Evolutionary conservation across 2,113 vertebrate species (phyloP).

Genomic region (Smithornis capensis): DNA sequence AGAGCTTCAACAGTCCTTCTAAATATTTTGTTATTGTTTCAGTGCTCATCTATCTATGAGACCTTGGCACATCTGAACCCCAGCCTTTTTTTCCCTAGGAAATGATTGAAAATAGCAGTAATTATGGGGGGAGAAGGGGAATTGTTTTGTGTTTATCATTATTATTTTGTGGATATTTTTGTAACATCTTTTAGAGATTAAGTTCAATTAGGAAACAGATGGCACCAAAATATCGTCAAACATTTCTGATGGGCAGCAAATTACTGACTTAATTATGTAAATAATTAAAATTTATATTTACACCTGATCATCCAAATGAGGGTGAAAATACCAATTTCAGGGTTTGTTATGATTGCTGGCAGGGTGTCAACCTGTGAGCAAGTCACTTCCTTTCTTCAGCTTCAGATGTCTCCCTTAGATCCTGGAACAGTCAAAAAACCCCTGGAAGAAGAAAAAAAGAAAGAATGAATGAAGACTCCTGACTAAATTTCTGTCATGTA

Average conservation of each 20-base stretch:
- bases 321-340: slow-evolving; percentile 73
- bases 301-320: slow-evolving; percentile 74
- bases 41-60: not conserved
- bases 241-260: slow-evolving; percentile 73
- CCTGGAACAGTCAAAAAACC: not conserved
- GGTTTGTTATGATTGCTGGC: slow-evolving; percentile 55
- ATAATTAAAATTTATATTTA: slow-evolving; percentile 82
- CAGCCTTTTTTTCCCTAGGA: not conserved
- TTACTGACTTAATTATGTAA: slow-evolving; percentile 77
- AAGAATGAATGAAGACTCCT: not conserved
- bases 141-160: slow-evolving; percentile 45
- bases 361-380: slow-evolving; percentile 28
- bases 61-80: not conserved
- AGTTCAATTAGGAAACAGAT: slow-evolving; percentile 79
- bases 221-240: slow-evolving; percentile 73
- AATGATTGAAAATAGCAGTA: not conserved
- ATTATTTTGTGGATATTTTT: slow-evolving; percentile 69
- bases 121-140: not conserved
- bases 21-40: not conserved
- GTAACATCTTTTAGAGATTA: slow-evolving; percentile 76
- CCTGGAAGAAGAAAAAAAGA: not conserved
- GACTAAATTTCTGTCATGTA: not conserved
- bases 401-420: not conserved
- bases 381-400: not conserved
- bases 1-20: not conserved